These are phyloP conservation scores for Mus caroli DNA, from an alignment of 2,797 vertebrate species.

Conservation along the genomic window DNA sequence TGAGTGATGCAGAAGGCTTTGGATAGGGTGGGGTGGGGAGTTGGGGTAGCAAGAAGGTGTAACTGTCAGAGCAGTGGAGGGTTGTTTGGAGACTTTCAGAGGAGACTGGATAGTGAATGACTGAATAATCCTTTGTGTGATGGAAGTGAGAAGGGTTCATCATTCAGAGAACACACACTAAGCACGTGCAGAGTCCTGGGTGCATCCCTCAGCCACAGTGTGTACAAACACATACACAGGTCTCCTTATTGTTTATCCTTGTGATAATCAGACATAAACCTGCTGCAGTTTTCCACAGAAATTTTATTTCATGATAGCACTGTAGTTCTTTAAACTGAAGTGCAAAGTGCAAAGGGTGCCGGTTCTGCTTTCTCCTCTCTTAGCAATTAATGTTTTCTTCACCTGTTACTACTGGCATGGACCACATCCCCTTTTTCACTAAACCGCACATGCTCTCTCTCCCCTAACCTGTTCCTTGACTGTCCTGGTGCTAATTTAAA, in stretches of 20 bases:
- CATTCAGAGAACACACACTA: background rate
- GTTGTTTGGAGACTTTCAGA: background rate
- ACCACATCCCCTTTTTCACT: background rate
- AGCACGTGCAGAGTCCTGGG: background rate
- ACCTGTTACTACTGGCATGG: background rate
- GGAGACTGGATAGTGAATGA: background rate
- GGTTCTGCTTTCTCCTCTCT: background rate
- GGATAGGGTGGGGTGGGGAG: background rate
- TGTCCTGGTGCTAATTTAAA: background rate
- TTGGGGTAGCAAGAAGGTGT: background rate
- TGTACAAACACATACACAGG: background rate
- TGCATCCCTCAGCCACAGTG: background rate
- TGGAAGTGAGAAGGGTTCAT: background rate
- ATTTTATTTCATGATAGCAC: slow-evolving; percentile 33
- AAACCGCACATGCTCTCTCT: background rate
- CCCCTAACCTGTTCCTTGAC: background rate
- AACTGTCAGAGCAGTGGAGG: background rate
- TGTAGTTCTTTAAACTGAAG: background rate
- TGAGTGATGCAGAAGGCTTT: background rate
- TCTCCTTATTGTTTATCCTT: slow-evolving; percentile 37
- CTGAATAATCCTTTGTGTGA: background rate
- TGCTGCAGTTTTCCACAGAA: slow-evolving; percentile 53
- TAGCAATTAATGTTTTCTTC: background rate
- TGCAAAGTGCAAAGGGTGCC: background rate
- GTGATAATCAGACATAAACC: background rate